Evolutionary conservation across 1,140 invertebrate genomes (phyloP).

Genomic region (Eriosoma lanigerum): DNA sequence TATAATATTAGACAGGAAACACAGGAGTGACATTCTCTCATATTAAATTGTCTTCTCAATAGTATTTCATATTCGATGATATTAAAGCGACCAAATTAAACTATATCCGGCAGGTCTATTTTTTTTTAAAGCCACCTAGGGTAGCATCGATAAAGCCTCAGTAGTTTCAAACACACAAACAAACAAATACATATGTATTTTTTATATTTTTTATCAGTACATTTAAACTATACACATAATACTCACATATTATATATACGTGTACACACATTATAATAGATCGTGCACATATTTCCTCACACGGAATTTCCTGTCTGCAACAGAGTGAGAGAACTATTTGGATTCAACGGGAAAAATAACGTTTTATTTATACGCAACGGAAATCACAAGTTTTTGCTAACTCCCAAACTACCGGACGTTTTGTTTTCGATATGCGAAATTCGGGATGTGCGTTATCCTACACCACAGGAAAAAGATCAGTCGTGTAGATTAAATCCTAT

Average conservation of each 20-base stretch:
- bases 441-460: too few species aligned
- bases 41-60: too few species aligned
- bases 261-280: not conserved
- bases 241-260: not conserved
- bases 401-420: not conserved
- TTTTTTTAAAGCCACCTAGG: not conserved
- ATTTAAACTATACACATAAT: not conserved
- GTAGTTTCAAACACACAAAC: too few species aligned
- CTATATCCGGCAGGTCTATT: not conserved
- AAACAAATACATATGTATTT: not conserved
- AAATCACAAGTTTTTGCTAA: conserved; percentile 13
- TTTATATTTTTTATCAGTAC: conserved; percentile 7
- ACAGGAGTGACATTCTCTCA: too few species aligned
- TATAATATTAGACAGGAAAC: too few species aligned
- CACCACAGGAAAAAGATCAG: too few species aligned
- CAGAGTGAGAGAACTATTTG: not conserved
- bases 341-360: not conserved
- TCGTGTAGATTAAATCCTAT: too few species aligned
- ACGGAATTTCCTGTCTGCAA: conserved; percentile 5
- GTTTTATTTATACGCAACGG: conserved; percentile 37
- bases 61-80: too few species aligned
- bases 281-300: conserved; percentile 19
- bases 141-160: not conserved
- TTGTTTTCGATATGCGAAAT: not conserved
- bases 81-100: too few species aligned